phyloP scores from a whole-genome alignment of 2,113 vertebrate species.

The Macheiramphus alcinus region DNA sequence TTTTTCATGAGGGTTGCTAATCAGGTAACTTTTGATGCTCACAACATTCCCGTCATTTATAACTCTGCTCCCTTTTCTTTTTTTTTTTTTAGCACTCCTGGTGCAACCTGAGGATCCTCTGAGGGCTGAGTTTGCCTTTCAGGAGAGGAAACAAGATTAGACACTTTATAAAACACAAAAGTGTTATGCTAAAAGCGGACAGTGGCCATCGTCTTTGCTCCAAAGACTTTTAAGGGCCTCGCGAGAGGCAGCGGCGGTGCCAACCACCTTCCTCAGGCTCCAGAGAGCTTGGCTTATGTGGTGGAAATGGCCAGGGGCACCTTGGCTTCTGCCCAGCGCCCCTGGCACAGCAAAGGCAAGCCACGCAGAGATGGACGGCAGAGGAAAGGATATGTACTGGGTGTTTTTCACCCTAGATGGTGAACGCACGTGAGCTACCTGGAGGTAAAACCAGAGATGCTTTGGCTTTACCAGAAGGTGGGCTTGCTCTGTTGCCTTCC shows the following conservation, averaged over 20 bases:
- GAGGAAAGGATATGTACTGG: not conserved
- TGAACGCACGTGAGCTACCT: fast-evolving
- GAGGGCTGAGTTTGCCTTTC: not conserved
- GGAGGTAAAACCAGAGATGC: not conserved
- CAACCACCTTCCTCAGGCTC: not conserved
- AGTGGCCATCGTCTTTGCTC: not conserved
- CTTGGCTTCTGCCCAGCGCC: not conserved
- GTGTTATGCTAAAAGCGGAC: fast-evolving
- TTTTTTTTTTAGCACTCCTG: not conserved
- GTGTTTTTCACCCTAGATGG: not conserved
- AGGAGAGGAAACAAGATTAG: constrained; percentile 3
- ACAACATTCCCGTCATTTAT: not conserved
- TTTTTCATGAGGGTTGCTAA: not conserved
- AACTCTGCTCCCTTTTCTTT: not conserved
- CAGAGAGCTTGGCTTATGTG: not conserved
- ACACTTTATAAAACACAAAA: not conserved
- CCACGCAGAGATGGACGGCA: not conserved
- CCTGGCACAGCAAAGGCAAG: not conserved
- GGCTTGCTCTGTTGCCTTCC: not conserved
- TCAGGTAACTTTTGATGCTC: not conserved
- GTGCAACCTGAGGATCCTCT: not conserved
- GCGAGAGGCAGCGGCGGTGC: fast-evolving
- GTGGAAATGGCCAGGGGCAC: not conserved
- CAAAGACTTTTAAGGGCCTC: not conserved
- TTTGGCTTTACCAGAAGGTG: not conserved